Base-by-base conservation (phyloP, 92 coral and sea anemone species). In the Palythoa grandis region DNA sequence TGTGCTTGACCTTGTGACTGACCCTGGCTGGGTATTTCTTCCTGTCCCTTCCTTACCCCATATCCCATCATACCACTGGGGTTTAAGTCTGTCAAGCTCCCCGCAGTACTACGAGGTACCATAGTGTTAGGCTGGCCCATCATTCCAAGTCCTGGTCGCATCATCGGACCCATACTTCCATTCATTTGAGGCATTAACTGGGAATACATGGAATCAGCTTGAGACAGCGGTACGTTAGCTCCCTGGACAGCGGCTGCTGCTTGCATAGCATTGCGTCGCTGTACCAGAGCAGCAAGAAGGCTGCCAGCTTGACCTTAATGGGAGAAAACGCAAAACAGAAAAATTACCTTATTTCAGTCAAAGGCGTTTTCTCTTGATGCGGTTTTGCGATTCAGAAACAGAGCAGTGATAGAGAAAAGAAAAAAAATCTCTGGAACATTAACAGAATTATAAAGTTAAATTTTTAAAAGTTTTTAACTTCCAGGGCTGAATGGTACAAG, bases 251-350 rank as follows among this genome's bases (percentile, higher is more conserved):
- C 97, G 56, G 88, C 89, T 74, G 85, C 89, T 79, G 85, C 89
- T 74, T 90, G 91, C 98, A 92, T 83, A 16, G 98, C 98, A 78
- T 94, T 90, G 54, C 95, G 93, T 48, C 98, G 70, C 53, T 94
- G 95, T 25, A 92, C 95, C 70, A 94, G 40, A 0, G 98, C 98
- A 40, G 98, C 98, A 12, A 94, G 92, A 17, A 92, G 83, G 68
- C 94, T 94, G 22, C 95, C 98, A 72, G 98, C 98, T 2, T 94
- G 98, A 22, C 98, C 98, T 83, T 91, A 79, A 35, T 86, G 92
- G 87, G 92, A 92, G 5, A 40, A 17, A 23, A 15, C 8, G 6
- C 38, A 15, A 25, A 24, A 53, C 7, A 76, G 7, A 14, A 63
- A n/a, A 17, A 63, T 63, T 63, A 63, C 22, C 19, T 63, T 63